phyloP scores from a whole-genome alignment of 1,140 invertebrate species.

The Acromyrmex charruanus region DNA sequence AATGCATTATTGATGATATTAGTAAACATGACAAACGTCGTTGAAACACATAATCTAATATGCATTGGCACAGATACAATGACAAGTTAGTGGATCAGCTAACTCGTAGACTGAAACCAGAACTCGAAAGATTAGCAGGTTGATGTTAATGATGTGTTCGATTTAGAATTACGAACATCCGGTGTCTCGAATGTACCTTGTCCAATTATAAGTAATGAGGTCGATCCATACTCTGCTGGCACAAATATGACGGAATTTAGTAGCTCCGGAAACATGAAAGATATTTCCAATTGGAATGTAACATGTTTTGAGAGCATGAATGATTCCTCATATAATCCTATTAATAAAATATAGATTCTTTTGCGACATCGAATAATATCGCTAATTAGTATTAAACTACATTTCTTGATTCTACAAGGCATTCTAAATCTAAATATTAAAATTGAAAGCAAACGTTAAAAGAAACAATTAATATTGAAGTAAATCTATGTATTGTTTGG shows the following conservation, averaged over 20 bases:
- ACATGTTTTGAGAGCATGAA: background rate
- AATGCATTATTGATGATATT: constrained; percentile 4
- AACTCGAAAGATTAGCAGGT: constrained; percentile 70
- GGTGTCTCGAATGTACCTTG: constrained; percentile 51
- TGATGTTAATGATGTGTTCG: constrained; percentile 51
- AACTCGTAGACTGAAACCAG: constrained; percentile 62
- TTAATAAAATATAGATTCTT: background rate
- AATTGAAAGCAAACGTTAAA: background rate
- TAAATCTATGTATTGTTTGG: background rate
- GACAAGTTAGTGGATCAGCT: constrained; percentile 40
- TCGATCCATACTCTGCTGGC: background rate
- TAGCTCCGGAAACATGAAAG: background rate
- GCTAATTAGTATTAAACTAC: background rate
- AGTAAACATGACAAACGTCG: background rate
- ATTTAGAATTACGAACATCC: constrained; percentile 64
- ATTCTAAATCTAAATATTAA: background rate
- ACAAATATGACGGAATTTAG: background rate
- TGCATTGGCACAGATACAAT: background rate
- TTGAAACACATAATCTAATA: background rate
- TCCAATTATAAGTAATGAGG: constrained; percentile 64
- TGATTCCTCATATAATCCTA: background rate
- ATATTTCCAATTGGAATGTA: background rate
- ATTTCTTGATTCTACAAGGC: background rate
- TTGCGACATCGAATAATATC: background rate
- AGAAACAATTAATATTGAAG: background rate